A percentile compares a stretch with the other conserved stretches of the same genome.
Evolutionary conservation across 2,888 invertebrate genomes (phyloP).

Genomic region (Aphidoletes aphidimyza): DNA sequence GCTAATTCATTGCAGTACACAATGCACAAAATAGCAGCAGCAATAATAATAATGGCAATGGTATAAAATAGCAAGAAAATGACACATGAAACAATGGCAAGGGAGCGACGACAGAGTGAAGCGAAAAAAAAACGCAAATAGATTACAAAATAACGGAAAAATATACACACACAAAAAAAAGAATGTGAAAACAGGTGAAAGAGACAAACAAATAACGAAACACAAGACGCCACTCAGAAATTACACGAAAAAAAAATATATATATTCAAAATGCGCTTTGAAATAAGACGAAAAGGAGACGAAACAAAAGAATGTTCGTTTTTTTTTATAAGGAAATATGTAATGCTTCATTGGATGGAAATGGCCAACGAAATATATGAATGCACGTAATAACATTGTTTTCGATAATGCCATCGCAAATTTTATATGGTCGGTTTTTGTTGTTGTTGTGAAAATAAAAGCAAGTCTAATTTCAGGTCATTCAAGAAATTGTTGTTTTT

Average conservation of each 20-base stretch:
- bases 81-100: slow-evolving; percentile 50
- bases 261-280: slow-evolving; percentile 15
- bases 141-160: slow-evolving; percentile 25
- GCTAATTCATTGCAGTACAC: slow-evolving; percentile 36
- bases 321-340: slow-evolving; percentile 51
- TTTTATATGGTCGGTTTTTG: neutral
- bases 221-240: slow-evolving; percentile 6
- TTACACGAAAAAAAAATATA: slow-evolving; percentile 33
- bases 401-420: slow-evolving; percentile 28
- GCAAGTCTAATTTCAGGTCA: slow-evolving; percentile 40
- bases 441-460: neutral
- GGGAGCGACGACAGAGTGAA: too few species aligned
- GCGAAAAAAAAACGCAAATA: slow-evolving; percentile 24
- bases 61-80: neutral
- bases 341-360: slow-evolving; percentile 22
- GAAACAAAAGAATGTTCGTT: neutral
- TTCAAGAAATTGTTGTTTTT: neutral
- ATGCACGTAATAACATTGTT: slow-evolving; percentile 28
- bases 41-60: too few species aligned
- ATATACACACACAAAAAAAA: neutral
- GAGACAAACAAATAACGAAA: neutral
- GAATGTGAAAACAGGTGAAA: slow-evolving; percentile 41
- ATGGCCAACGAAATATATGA: slow-evolving; percentile 22
- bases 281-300: neutral
- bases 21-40: slow-evolving; percentile 11